phyloP scores from a whole-genome alignment of 2,888 invertebrate genomes.

The Disparrhopalites patrizii region DNA sequence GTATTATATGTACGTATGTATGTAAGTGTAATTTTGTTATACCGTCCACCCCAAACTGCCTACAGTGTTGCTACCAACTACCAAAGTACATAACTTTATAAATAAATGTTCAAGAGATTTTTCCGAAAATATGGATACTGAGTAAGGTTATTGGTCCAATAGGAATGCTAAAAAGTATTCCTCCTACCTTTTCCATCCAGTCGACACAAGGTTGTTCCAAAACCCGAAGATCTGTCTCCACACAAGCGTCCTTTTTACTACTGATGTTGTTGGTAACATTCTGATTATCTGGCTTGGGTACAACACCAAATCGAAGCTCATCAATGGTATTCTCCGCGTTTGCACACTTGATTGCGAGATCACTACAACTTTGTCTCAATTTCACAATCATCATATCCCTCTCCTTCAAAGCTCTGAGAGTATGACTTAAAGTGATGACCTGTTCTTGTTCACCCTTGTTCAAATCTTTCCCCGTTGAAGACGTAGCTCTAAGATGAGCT shows the following conservation, averaged over 20 bases:
- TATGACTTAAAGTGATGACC: slow-evolving; percentile 25
- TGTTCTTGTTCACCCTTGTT: background rate
- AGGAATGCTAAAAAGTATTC: too few relatives aligned
- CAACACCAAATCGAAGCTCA: slow-evolving; percentile 39
- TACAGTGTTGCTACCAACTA: too few relatives aligned
- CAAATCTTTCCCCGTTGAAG: background rate
- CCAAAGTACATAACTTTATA: too few relatives aligned
- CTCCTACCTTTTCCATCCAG: slow-evolving; percentile 45
- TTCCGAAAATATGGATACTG: too few relatives aligned
- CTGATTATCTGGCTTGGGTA: background rate
- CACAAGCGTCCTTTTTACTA: slow-evolving; percentile 31
- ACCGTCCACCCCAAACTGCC: too few relatives aligned
- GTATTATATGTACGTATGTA: too few relatives aligned
- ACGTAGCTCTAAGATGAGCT: slow-evolving; percentile 5
- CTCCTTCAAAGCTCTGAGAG: slow-evolving; percentile 40
- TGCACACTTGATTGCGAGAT: slow-evolving; percentile 43
- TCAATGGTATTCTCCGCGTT: slow-evolving; percentile 45
- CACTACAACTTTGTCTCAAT: slow-evolving; percentile 39
- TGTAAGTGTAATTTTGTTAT: too few relatives aligned
- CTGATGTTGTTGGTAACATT: background rate
- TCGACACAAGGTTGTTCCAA: slow-evolving; percentile 43
- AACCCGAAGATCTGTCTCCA: slow-evolving; percentile 32
- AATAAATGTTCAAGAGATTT: too few relatives aligned
- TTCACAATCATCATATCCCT: slow-evolving; percentile 44
- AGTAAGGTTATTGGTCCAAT: too few relatives aligned